These are phyloP conservation scores for Electrona antarctica DNA, from an alignment of 2,113 vertebrate genomes.

Conservation along the genomic window DNA sequence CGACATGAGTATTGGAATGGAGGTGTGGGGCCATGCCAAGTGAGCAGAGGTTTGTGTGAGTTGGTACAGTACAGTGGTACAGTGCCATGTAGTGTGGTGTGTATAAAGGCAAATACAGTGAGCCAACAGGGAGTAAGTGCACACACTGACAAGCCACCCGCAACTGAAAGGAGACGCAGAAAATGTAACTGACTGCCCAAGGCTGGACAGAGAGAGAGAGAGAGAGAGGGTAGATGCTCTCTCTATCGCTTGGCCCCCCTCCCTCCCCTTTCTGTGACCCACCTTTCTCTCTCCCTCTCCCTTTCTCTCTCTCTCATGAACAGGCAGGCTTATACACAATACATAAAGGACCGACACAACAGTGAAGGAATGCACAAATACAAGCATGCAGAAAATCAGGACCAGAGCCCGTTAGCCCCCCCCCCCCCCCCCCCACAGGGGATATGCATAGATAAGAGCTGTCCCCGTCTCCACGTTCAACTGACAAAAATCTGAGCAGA, in stretches of 20 bases:
- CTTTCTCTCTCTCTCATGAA: not conserved
- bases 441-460: slow-evolving; percentile 35
- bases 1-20: too few species aligned
- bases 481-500: too few species aligned
- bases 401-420: slow-evolving; percentile 38
- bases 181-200: slow-evolving; percentile 41
- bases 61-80: too few species aligned
- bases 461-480: slow-evolving; percentile 21
- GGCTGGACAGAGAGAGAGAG: slow-evolving; percentile 15
- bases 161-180: slow-evolving; percentile 64
- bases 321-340: not conserved
- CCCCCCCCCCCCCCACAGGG: slow-evolving; percentile 45
- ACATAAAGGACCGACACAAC: slow-evolving; percentile 15
- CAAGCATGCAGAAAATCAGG: slow-evolving; percentile 9
- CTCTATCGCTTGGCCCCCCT: too few species aligned
- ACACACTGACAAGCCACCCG: slow-evolving; percentile 63
- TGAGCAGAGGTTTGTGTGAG: too few species aligned
- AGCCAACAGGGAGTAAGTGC: slow-evolving; percentile 32
- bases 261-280: too few species aligned
- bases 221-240: not conserved
- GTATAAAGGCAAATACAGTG: slow-evolving; percentile 37
- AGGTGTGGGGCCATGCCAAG: too few species aligned
- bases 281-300: not conserved
- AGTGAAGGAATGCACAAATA: slow-evolving; percentile 17
- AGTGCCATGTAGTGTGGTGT: slow-evolving; percentile 11